These are phyloP conservation scores for Aphidoletes aphidimyza DNA, from an alignment of 2,888 invertebrate genomes.

Conservation along the genomic window DNA sequence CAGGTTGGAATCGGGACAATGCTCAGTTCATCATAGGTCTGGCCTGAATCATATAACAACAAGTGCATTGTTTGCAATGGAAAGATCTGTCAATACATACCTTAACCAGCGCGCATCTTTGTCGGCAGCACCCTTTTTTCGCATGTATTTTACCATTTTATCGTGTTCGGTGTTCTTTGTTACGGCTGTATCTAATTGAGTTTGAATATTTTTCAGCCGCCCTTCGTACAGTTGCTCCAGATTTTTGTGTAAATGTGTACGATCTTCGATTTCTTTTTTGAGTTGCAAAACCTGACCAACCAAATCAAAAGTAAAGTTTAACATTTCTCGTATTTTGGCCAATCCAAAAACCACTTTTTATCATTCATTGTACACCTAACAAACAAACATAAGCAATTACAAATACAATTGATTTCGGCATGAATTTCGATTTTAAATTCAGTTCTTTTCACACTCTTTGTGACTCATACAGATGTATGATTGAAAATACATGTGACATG, in stretches of 20 bases:
- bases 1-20: too few species aligned
- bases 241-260: conserved; percentile 76
- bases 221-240: conserved; percentile 79
- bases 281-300: conserved; percentile 67
- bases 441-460: too few species aligned
- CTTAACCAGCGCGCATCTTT: conserved; percentile 69
- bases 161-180: conserved; percentile 75
- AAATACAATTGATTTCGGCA: too few species aligned
- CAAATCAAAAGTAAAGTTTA: too few species aligned
- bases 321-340: too few species aligned
- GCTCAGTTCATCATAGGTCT: background rate
- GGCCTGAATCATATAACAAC: background rate
- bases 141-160: conserved; percentile 71
- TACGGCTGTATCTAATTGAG: conserved; percentile 75
- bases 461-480: too few species aligned
- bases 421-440: too few species aligned
- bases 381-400: too few species aligned
- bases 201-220: conserved; percentile 72
- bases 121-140: conserved; percentile 73
- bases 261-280: conserved; percentile 74
- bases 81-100: too few species aligned
- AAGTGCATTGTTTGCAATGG: background rate
- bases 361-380: too few species aligned
- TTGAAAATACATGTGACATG: too few species aligned
- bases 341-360: too few species aligned